Conservation (phyloP, 2,888 invertebrate species). For the Pristionchus mayeri region DNA sequence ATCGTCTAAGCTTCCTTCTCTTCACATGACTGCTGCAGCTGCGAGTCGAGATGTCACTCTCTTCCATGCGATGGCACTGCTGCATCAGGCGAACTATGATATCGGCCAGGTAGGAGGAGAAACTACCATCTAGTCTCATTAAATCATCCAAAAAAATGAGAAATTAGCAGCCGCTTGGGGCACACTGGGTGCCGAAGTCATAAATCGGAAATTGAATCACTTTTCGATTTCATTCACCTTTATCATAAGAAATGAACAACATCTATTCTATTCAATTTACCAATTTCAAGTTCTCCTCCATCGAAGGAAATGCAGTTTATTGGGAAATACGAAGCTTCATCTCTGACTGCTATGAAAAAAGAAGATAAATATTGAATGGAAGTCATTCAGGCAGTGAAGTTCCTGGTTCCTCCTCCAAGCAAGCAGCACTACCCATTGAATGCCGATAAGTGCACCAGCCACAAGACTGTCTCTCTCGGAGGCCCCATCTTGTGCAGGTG, state of each 20-base stretch:
- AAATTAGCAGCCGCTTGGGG: no score
- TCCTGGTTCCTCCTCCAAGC: conserved; percentile 77
- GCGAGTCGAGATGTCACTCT: conserved; percentile 98
- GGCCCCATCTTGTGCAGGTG: conserved; percentile 74
- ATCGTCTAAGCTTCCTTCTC: conserved; percentile 96
- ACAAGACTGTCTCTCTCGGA: conserved; percentile 74
- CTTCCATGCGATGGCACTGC: conserved; percentile 98
- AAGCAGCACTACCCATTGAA: conserved; percentile 76
- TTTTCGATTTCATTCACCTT: no score
- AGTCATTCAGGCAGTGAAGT: conserved; percentile 69
- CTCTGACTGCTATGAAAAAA: no score
- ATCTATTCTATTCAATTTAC: no score
- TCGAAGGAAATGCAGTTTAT: no score
- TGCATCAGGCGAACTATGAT: conserved; percentile 93
- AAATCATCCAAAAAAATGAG: no score
- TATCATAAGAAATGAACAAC: no score
- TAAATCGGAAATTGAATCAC: no score
- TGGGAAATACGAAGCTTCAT: no score
- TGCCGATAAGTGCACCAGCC: conserved; percentile 70
- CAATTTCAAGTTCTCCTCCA: no score
- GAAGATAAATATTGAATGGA: background rate
- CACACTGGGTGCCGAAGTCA: no score
- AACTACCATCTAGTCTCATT: no score
- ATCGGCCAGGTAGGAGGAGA: conserved; percentile 83
- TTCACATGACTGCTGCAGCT: conserved; percentile 99